phyloP scores from a whole-genome alignment of 2,797 vertebrate species.

The Miichthys miiuy region DNA sequence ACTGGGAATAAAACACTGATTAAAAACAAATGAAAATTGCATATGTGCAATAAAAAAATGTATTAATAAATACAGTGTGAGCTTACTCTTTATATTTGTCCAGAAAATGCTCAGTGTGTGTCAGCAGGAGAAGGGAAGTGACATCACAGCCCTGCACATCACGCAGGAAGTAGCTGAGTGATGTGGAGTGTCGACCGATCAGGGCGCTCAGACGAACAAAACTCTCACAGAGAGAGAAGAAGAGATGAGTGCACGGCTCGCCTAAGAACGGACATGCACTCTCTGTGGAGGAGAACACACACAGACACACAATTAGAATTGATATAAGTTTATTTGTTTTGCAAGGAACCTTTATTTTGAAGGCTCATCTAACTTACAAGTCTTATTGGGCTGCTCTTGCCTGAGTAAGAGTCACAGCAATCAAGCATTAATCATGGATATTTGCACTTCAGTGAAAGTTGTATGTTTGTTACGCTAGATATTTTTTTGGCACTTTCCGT shows the following conservation, averaged over 20 bases:
- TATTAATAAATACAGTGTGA: neutral
- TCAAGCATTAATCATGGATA: too few species aligned
- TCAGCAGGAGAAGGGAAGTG: conserved; percentile 90
- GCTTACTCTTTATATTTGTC: conserved; percentile 93
- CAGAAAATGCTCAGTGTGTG: conserved; percentile 89
- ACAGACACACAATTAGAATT: neutral
- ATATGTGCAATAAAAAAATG: neutral
- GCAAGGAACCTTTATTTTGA: too few species aligned
- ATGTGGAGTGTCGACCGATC: conserved; percentile 91
- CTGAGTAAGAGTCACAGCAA: too few species aligned
- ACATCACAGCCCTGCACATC: conserved; percentile 83
- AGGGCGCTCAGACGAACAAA: conserved; percentile 91
- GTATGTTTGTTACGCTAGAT: too few species aligned
- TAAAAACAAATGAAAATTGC: neutral
- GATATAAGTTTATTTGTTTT: too few species aligned
- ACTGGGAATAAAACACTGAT: neutral
- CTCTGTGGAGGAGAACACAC: conserved; percentile 59
- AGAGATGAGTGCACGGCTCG: conserved; percentile 84
- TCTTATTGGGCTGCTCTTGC: too few species aligned
- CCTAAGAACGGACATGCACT: conserved; percentile 60
- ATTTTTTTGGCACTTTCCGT: too few species aligned
- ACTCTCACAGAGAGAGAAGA: conserved; percentile 90
- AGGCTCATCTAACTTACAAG: too few species aligned
- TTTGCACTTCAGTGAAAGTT: too few species aligned
- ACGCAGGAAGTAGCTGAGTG: conserved; percentile 91